Base-by-base conservation (phyloP, 2,888 invertebrate species). In the Oasisia sp. region DNA sequence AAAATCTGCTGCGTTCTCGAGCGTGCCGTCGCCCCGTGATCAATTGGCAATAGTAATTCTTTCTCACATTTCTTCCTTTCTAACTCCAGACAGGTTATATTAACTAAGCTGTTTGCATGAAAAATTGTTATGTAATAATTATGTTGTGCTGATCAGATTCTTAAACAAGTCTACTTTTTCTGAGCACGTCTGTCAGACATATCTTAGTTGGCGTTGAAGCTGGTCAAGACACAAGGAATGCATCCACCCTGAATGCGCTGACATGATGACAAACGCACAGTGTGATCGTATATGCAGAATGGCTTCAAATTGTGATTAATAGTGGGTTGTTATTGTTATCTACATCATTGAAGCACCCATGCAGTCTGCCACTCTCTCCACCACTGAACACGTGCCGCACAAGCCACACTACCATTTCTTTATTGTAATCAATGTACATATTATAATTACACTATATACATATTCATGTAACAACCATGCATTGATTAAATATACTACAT, bases 401-500 rank as follows among this genome's bases (percentile, higher is more conserved):
- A 74, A n/a, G 74, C 19, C 3, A 74, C 27, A 74, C 27, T 74
- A n/a, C 27, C 74, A 74, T 19, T 74, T 27, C 5, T 74, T 19
- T 74, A 74, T 74, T 74, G 74, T 74, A 74, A 74, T 74, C 27
- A 74, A 74, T 74, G n/a, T 74, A 74, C 74, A 74, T 27, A 74
- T 74, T 74, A 74, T n/a, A 14, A 74, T 74, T 74, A 74, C 74
- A 74, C 14, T 27, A 74, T 74, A 74, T 74, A 74, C n/a, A 74
- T 7, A 74, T 74, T 27, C 74, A 27, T 74, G n/a, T 74, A 74
- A 14, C 50, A 50, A 50, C 9, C 50, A 50, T 50, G 50, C 50
- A 50, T 50, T 12, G 9, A 50, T 9, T 12, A 50, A 12, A 50
- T 50, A 50, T 50, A 50, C 14, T 50, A 50, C 50, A 50, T 1